Evolutionary conservation across 2,113 vertebrate genomes (phyloP).

Genomic region (Malurus melanocephalus): DNA sequence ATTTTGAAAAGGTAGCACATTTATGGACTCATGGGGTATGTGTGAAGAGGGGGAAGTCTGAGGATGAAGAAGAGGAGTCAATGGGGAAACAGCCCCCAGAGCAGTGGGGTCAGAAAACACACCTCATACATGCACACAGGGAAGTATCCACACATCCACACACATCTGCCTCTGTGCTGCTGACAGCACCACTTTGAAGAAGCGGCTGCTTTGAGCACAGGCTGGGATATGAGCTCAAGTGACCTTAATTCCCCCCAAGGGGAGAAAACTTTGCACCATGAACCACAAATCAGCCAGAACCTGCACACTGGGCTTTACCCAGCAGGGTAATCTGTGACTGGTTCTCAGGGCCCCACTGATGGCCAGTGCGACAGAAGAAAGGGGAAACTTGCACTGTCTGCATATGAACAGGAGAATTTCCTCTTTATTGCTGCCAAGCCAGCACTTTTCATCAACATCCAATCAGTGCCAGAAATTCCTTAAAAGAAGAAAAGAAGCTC

Average conservation of each 20-base stretch:
- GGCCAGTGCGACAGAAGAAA: neutral
- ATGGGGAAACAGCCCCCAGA: neutral
- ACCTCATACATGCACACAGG: neutral
- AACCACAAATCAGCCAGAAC: neutral
- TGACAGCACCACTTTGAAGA: accelerated
- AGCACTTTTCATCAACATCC: constrained; percentile 20
- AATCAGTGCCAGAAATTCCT: constrained; percentile 8
- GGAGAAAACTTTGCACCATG: neutral
- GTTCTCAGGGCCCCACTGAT: neutral
- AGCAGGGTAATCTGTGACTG: neutral
- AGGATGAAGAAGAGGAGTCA: neutral
- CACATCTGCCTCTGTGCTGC: accelerated
- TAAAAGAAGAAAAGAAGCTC: constrained; percentile 24
- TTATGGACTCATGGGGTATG: accelerated
- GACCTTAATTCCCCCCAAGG: neutral
- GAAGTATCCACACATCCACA: neutral
- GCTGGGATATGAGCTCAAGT: neutral
- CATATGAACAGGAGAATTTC: neutral
- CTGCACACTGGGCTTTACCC: neutral
- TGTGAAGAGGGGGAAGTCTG: neutral
- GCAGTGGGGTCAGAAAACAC: neutral
- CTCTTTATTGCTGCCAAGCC: neutral
- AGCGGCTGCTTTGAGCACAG: neutral
- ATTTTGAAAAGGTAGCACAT: neutral
- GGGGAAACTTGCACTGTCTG: neutral